A percentile compares a stretch with the other conserved stretches of the same genome.
Evolutionary conservation across 2,113 vertebrate genomes (phyloP).

Genomic region (Microtus oregoni): DNA sequence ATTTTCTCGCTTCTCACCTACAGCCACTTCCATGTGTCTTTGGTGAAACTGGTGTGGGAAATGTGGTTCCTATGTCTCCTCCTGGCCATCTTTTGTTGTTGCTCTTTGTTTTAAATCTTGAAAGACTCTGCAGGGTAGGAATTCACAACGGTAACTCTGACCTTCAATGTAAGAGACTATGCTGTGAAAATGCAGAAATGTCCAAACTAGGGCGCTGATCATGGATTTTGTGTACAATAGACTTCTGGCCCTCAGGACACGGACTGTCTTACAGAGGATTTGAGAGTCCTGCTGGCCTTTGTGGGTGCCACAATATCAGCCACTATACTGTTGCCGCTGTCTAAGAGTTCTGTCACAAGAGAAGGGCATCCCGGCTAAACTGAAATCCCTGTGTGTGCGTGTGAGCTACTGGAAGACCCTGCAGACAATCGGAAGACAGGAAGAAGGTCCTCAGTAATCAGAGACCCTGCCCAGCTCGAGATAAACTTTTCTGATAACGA

Average conservation of each 20-base stretch:
- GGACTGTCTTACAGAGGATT: conserved; percentile 2
- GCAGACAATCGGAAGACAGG: background rate
- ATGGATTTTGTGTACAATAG: conserved; percentile 10
- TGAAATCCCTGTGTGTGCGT: conserved; percentile 11
- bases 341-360: conserved; percentile 12
- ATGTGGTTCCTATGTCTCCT: background rate
- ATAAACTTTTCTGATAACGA: no score
- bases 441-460: background rate
- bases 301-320: background rate
- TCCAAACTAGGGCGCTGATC: background rate
- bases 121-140: conserved; percentile 51
- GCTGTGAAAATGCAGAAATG: conserved; percentile 25
- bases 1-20: background rate
- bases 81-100: background rate
- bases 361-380: background rate
- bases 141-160: background rate
- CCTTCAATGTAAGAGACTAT: conserved; percentile 29
- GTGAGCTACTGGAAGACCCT: conserved; percentile 6
- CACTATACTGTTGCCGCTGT: background rate
- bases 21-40: background rate
- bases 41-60: background rate
- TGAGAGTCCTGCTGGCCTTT: background rate
- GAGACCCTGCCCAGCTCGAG: background rate
- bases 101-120: background rate
- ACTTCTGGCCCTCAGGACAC: background rate